Evolutionary conservation across 2,113 vertebrate genomes (phyloP).

Genomic region (Dendrocopos noguchii): DNA sequence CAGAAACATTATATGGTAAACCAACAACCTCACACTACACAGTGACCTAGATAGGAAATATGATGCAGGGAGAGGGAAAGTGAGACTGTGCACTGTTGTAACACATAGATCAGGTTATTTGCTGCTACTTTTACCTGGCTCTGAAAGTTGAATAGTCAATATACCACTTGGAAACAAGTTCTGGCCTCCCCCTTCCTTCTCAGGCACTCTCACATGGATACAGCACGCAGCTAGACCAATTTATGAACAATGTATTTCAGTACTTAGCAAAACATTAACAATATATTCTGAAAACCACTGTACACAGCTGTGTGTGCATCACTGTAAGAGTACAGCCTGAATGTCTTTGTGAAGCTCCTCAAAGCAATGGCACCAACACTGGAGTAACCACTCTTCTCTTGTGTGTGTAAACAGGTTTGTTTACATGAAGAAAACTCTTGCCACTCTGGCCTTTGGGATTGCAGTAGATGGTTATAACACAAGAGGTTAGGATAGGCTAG

Average conservation of each 20-base stretch:
- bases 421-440: not conserved
- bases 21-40: not conserved
- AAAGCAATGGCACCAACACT: not conserved
- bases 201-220: not conserved
- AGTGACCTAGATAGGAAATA: constrained; percentile 60
- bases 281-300: constrained; percentile 15
- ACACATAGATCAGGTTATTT: constrained; percentile 18
- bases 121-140: constrained; percentile 19
- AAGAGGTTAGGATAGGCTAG: not conserved
- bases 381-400: not conserved
- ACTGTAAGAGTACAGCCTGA: not conserved
- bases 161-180: constrained; percentile 29
- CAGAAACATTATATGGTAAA: constrained; percentile 44
- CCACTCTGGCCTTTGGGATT: not conserved
- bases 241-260: not conserved
- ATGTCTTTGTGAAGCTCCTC: not conserved
- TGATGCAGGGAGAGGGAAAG: not conserved
- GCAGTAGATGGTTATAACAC: not conserved
- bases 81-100: not conserved
- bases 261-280: constrained; percentile 1
- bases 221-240: not conserved
- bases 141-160: constrained; percentile 6
- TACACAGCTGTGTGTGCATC: not conserved
- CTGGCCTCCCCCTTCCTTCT: constrained; percentile 16
- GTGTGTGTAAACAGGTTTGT: not conserved